Base-by-base conservation (phyloP, 2,113 vertebrate genomes). In the Recurvirostra avosetta region DNA sequence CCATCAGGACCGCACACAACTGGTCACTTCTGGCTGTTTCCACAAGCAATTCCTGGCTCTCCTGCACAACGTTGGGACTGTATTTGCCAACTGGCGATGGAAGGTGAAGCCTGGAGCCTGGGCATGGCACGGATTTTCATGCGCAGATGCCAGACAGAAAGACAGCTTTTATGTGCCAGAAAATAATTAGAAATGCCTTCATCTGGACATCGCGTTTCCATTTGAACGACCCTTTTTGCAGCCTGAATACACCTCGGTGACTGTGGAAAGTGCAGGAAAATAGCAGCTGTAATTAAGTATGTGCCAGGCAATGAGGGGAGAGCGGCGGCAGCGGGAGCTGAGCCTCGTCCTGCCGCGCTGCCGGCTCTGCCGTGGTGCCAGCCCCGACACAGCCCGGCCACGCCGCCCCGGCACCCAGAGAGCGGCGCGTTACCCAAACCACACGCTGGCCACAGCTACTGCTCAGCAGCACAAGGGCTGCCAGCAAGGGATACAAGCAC, bases 81-180 rank as follows among this genome's bases (percentile, higher is more conserved):
- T 16, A 5, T 53, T 32, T 84, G 87, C 83, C 94, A 81, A 10
- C 81, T 65, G 90, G 63, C 1, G 0, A 80, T 55, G 41, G n/a
- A 77, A 92, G 77, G 75, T 26, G 87, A 68, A 61, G 79, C 68
- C 78, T 27, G 66, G 75, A 94, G 77, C 84, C 63, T 13, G 40
- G 63, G 58, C 68, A 45, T 0, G 4, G 14, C 0, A 0, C 19
- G 68, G 53, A 75, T 67, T 94, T 94, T 59, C 71, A 58, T 9
- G 41, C 3, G 45, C 90, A 89, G 92, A 95, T 76, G 82, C 70
- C n/a, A 86, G 74, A 47, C 53, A 56, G 70, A 90, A 78, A 95
- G 68, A 81, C 12, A 49, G 62, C 63, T 89, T 96, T 86, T 56
- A 92, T 83, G 88, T 95, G 86, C 88, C 92, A 94, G 92, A 34